Evolutionary conservation across 2,113 vertebrate genomes (phyloP), one percentile per base, ranked within the genome.

Genomic region (Oophaga pumilio): DNA sequence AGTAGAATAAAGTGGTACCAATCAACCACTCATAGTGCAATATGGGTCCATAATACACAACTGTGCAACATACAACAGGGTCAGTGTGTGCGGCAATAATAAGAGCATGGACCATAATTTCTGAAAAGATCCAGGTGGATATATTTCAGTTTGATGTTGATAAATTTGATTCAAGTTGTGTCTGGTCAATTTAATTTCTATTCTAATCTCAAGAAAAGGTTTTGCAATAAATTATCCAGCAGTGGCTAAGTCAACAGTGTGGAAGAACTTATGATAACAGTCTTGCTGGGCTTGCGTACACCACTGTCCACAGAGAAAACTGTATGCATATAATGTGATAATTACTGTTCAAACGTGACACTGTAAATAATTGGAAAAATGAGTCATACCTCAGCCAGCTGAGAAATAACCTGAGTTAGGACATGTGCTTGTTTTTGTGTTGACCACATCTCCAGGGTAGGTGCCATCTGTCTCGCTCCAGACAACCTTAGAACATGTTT

Each of bases 381-480:
- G 81, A 88, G 43, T 84, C 80, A 56, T 84, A 68, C 53, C 56
- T 76, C 57, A 76, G 60, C 49, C 87, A 68, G 8, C 60, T 83
- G 87, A 88, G 59, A 88, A 68, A 88, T 88, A 82, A 76, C 78
- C 86, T 81, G 68, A 82, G 57, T 20, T 56, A 76, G 69, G 80
- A 88, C 87, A 83, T 88, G 80, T 88, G 69, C 69, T 77, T 84
- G 71, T 76, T 77, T 77, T 74, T 84, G 71, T 84, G 80, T 77
- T 88, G 87, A 88, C 80, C 87, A 88, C 73, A 71, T 88, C 87
- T 88, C 87, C 59, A 77, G 80, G 87, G 87, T 57, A 66, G 87
- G 49, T 68, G 73, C 80, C 87, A 88, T 88, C 87, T 88, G 87
- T 88, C 81, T 88, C 24, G 49, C 79, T 64, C 22, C 76, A 77